These are phyloP conservation scores for Prochilodus magdalenae DNA, from an alignment of 2,113 vertebrate species.

Conservation along the genomic window DNA sequence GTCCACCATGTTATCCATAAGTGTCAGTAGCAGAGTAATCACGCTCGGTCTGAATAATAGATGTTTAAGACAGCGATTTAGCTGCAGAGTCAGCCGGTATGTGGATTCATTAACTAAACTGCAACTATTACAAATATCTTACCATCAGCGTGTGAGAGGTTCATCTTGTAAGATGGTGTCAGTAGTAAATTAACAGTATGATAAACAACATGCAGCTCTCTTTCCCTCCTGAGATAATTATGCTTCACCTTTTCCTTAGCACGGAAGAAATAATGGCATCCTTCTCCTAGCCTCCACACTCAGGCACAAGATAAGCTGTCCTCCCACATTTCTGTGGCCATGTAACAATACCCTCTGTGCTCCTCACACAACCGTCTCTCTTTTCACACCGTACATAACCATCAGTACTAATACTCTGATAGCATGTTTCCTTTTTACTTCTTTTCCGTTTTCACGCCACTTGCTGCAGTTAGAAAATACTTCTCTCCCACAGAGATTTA, in stretches of 20 bases:
- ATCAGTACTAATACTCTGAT: neutral
- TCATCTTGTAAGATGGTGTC: slow-evolving; percentile 57
- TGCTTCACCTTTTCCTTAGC: slow-evolving; percentile 55
- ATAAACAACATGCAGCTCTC: slow-evolving; percentile 56
- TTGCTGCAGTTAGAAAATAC: neutral
- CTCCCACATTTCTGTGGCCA: neutral
- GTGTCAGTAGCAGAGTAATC: slow-evolving; percentile 6
- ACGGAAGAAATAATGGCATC: slow-evolving; percentile 47
- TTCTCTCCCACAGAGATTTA: slow-evolving; percentile 14
- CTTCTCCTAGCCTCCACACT: slow-evolving; percentile 18
- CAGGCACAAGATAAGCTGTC: slow-evolving; percentile 43
- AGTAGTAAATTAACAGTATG: slow-evolving; percentile 63
- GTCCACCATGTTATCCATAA: neutral
- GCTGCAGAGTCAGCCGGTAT: slow-evolving; percentile 58
- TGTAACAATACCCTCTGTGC: slow-evolving; percentile 16
- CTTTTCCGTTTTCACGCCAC: neutral
- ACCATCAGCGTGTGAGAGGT: slow-evolving; percentile 53
- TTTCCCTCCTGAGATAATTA: slow-evolving; percentile 63
- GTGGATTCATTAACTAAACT: slow-evolving; percentile 60
- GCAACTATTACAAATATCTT: slow-evolving; percentile 62
- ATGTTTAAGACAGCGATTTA: slow-evolving; percentile 67
- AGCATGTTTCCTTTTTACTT: too few species aligned
- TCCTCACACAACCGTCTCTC: neutral
- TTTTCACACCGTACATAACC: slow-evolving; percentile 11
- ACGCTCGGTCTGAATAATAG: slow-evolving; percentile 62